These are phyloP conservation scores for Psammodynastes pulverulentus DNA, from an alignment of 2,113 vertebrate species.

Conservation along the genomic window DNA sequence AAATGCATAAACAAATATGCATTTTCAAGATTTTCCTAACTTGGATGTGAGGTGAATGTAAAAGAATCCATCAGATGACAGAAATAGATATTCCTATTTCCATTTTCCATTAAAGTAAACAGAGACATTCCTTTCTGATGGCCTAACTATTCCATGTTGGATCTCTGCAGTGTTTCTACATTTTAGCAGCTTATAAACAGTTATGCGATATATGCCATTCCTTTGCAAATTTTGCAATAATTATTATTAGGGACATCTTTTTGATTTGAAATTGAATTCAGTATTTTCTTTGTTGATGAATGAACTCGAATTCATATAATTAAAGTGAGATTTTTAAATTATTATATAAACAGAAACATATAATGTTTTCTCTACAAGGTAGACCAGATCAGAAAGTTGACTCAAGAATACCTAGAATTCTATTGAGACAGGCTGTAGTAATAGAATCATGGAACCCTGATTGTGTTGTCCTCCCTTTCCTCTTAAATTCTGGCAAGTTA, in stretches of 20 bases:
- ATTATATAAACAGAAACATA: background rate
- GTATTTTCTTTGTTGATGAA: background rate
- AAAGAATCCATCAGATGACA: conserved; percentile 19
- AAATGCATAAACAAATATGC: too few relatives aligned
- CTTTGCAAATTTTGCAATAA: conserved; percentile 38
- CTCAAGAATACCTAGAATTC: background rate
- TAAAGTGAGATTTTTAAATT: background rate
- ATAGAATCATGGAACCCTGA: background rate
- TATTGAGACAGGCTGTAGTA: background rate
- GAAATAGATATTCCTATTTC: conserved; percentile 15
- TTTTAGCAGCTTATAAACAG: conserved; percentile 25
- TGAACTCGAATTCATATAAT: background rate
- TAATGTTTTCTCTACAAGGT: background rate
- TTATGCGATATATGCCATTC: background rate
- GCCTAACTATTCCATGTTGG: conserved; percentile 2
- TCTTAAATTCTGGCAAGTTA: background rate
- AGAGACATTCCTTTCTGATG: conserved; percentile 12
- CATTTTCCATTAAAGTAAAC: conserved; percentile 18
- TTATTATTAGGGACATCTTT: background rate
- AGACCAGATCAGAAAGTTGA: background rate
- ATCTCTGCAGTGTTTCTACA: conserved; percentile 1
- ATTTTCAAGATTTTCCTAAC: background rate
- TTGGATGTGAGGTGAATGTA: conserved; percentile 22
- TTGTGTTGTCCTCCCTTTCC: background rate
- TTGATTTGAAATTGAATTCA: conserved; percentile 18